Evolutionary conservation across 2,888 invertebrate species (phyloP).

Genomic region (Tetramorium bicarinatum): DNA sequence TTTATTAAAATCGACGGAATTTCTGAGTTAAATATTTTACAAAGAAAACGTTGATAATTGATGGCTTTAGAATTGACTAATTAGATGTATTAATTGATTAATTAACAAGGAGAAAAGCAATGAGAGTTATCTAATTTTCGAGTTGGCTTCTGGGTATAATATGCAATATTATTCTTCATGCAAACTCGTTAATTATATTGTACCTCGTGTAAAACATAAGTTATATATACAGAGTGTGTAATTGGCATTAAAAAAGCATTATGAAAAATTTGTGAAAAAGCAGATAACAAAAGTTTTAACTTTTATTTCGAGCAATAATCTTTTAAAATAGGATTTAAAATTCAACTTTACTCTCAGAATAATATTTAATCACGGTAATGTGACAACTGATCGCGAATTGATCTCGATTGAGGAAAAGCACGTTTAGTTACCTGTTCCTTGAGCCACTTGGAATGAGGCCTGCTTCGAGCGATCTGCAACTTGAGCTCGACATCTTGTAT

Average conservation of each 20-base stretch:
- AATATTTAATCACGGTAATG: not conserved
- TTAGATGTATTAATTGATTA: not conserved
- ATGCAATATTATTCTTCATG: slow-evolving; percentile 8
- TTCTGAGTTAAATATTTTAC: not conserved
- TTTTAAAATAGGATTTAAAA: not conserved
- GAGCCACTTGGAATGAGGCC: slow-evolving; percentile 97
- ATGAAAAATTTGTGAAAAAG: not conserved
- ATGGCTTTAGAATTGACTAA: not conserved
- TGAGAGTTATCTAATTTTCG: not conserved
- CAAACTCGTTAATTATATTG: not conserved
- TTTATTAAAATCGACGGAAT: not conserved
- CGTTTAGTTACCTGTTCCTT: slow-evolving; percentile 91
- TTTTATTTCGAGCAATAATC: not conserved
- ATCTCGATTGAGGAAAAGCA: not conserved
- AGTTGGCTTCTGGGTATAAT: not conserved
- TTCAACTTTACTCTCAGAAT: not conserved
- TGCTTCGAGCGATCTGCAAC: slow-evolving; percentile 93
- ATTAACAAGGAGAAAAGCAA: not conserved
- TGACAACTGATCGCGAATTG: not conserved
- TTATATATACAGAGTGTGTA: not conserved
- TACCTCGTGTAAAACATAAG: not conserved
- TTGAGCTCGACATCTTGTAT: slow-evolving; percentile 98
- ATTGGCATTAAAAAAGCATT: not conserved
- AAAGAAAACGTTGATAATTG: not conserved
- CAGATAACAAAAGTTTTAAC: not conserved